Base-by-base conservation (phyloP, 2,113 vertebrate species). In the Callorhinus ursinus region DNA sequence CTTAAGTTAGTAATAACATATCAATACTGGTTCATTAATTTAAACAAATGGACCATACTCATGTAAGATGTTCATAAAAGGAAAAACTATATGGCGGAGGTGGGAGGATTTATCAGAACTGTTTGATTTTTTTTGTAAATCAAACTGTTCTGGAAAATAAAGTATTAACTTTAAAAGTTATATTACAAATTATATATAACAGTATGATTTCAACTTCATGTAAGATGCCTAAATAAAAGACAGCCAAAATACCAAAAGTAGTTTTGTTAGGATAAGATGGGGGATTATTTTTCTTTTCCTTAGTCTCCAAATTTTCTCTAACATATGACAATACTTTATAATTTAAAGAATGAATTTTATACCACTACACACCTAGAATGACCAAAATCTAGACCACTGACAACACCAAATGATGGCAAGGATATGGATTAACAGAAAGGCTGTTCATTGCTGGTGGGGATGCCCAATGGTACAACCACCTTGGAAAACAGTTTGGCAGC, bases 101-200 rank as follows among this genome's bases (percentile, higher is more conserved):
- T 71, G 15, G 26, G 22, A 28, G 51, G 24, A 71, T 26, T 69
- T 49, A n/a, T 63, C 4, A 13, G 15, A 92, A 80, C 49, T 39
- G 1, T 39, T 39, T 46, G 39, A 83, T 63, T 53, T 74, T 74
- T 83, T 74, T 65, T 33, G 13, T 82, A 89, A 82, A 89, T 39
- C 42, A 94, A 82, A 63, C 42, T 63, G 65, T 59, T 77, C 49
- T 69, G 57, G 92, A 80, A 69, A 94, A 88, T 59, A 89, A 79
- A n/a, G 28, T 15, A 83, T 83, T 63, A 89, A 83, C 53, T 72
- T 22, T 8, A 69, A 94, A 94, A 80, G 28, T 28, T 16, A 65
- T 22, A 93, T 77, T 42, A 79, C 4, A 93, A 79, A 21, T 19
- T 42, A 0, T 5, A 88, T 51, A 39, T 53, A 83, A 74, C 7